Evolutionary conservation across 2,888 invertebrate species (phyloP).

Genomic region (Dynastes maya): DNA sequence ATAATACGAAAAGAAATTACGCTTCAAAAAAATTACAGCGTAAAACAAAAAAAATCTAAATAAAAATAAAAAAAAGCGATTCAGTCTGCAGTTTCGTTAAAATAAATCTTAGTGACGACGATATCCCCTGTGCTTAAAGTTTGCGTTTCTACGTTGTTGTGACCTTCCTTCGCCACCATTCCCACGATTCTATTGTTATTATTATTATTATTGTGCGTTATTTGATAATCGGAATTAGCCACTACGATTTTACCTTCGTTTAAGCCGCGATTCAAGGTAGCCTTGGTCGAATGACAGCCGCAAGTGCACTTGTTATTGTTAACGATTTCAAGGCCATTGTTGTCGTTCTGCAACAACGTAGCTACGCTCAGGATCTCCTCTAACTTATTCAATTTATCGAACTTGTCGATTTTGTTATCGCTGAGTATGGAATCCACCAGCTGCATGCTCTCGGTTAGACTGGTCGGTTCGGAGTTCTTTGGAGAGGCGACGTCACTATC

Average conservation of each 20-base stretch:
- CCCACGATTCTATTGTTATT: neutral
- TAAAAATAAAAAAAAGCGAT: constrained; percentile 27
- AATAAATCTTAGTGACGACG: constrained; percentile 88
- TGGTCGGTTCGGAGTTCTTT: constrained; percentile 84
- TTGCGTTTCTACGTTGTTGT: constrained; percentile 80
- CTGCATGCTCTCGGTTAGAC: constrained; percentile 91
- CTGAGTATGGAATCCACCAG: constrained; percentile 89
- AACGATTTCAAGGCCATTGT: constrained; percentile 66
- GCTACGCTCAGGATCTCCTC: constrained; percentile 90
- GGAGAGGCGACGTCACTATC: constrained; percentile 85
- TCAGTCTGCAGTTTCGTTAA: constrained; percentile 62
- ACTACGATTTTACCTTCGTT: constrained; percentile 65
- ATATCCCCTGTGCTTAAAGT: constrained; percentile 94
- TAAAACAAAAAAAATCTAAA: constrained; percentile 36
- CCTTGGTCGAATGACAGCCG: constrained; percentile 71
- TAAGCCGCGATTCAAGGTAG: constrained; percentile 51
- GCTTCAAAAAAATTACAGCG: constrained; percentile 1
- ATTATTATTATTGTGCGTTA: constrained; percentile 46
- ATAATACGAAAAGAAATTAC: constrained; percentile 2
- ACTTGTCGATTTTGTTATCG: constrained; percentile 86
- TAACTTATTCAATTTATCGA: constrained; percentile 89
- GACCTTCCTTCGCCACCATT: constrained; percentile 71
- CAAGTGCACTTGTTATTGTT: constrained; percentile 72
- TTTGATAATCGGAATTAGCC: constrained; percentile 64
- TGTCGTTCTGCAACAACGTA: constrained; percentile 75